phyloP scores from a whole-genome alignment of 2,888 invertebrate species.

The Caenorhabditis doughertyi region DNA sequence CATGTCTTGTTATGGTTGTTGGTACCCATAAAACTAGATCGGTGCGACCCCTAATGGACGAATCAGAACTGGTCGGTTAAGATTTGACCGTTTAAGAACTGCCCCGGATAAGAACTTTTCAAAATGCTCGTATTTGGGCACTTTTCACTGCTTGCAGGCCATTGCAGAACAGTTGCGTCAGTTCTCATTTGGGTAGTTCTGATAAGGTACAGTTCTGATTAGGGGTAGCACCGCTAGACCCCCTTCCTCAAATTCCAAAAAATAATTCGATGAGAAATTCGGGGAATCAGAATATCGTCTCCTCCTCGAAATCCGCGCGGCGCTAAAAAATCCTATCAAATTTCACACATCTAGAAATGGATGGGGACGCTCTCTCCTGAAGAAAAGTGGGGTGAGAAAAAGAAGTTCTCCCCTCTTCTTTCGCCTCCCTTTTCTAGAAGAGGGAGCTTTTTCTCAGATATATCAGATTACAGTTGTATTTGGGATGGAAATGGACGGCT shows the following conservation, averaged over 20 bases:
- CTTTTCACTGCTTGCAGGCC: too few relatives aligned
- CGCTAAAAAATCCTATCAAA: constrained; percentile 50
- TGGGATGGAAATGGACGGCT: constrained; percentile 12
- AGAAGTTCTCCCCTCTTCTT: background rate
- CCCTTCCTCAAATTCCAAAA: background rate
- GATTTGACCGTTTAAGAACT: too few relatives aligned
- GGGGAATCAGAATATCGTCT: background rate
- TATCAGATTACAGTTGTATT: constrained; percentile 55
- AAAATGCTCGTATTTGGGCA: too few relatives aligned
- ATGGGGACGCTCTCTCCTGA: background rate
- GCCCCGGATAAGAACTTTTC: too few relatives aligned
- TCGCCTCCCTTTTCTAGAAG: background rate
- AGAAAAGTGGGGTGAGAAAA: constrained; percentile 31
- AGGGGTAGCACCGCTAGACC: too few relatives aligned
- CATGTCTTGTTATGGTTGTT: too few relatives aligned
- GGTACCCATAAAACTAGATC: too few relatives aligned
- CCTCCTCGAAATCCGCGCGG: background rate
- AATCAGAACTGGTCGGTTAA: too few relatives aligned
- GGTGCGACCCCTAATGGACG: too few relatives aligned
- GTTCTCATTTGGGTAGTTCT: too few relatives aligned
- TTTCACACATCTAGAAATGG: constrained; percentile 41
- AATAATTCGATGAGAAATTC: background rate
- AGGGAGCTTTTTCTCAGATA: constrained; percentile 52
- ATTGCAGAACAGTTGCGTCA: too few relatives aligned
- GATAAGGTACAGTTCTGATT: too few relatives aligned